Conservation (phyloP, 2,797 vertebrate genomes). For the Alosa sapidissima region DNA sequence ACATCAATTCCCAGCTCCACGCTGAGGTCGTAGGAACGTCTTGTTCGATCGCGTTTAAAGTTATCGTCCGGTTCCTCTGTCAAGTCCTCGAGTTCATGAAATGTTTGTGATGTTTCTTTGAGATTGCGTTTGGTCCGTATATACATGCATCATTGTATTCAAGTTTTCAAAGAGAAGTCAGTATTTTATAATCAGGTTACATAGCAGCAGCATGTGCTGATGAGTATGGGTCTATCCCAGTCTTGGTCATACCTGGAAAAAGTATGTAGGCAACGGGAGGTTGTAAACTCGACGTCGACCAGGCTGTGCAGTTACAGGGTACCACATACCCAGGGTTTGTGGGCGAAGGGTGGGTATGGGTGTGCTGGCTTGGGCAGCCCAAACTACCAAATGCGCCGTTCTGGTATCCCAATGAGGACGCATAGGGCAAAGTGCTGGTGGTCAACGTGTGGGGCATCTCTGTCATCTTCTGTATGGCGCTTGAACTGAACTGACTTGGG, state of each 20-base stretch:
- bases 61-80: conserved; percentile 28
- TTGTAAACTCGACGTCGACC: conserved; percentile 97
- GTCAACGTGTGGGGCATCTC: conserved; percentile 96
- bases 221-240: conserved; percentile 96
- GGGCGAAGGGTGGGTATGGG: conserved; percentile 98
- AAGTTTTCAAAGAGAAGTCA: conserved; percentile 72
- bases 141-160: conserved; percentile 84
- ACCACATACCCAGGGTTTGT: conserved; percentile 98
- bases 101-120: conserved; percentile 63
- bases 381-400: conserved; percentile 95
- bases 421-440: conserved; percentile 91
- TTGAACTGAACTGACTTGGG: conserved; percentile 95
- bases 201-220: conserved; percentile 95
- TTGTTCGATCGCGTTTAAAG: conserved; percentile 9
- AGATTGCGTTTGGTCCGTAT: conserved; percentile 69
- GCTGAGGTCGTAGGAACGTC: conserved; percentile 54
- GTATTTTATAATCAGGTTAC: conserved; percentile 76
- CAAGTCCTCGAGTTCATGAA: conserved; percentile 69
- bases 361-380: conserved; percentile 95
- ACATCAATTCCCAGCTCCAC: conserved; percentile 68
- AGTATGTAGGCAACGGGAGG: conserved; percentile 99
- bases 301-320: conserved; percentile 98
- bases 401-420: conserved; percentile 97
- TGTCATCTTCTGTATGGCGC: conserved; percentile 97
- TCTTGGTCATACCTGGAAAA: conserved; percentile 99